These are phyloP conservation scores for Atlantisia rogersi DNA, from an alignment of 2,113 vertebrate species.

Conservation along the genomic window DNA sequence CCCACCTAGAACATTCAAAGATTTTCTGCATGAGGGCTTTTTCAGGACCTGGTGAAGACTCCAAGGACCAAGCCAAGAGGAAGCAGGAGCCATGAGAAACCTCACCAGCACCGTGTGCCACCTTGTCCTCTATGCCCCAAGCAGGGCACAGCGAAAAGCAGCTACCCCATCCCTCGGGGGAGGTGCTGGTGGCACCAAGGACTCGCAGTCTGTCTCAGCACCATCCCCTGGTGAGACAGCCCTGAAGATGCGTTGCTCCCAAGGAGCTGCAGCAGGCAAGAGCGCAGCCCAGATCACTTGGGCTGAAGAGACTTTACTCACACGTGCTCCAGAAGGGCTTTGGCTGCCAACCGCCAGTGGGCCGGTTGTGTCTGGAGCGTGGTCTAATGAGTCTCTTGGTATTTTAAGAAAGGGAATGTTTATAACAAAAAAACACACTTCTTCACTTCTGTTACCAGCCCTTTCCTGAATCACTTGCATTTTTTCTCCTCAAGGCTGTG, in stretches of 20 bases:
- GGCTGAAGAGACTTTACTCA: neutral
- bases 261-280: neutral
- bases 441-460: conserved; percentile 3
- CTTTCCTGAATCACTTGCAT: conserved; percentile 23
- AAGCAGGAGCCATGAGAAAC: neutral
- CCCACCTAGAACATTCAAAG: no score
- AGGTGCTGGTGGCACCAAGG: neutral
- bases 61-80: neutral
- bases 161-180: neutral
- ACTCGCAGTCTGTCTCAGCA: neutral
- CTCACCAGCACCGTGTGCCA: neutral
- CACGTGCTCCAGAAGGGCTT: neutral
- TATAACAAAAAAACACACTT: neutral
- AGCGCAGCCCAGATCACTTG: neutral
- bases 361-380: conserved; percentile 22
- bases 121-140: neutral
- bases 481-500: neutral
- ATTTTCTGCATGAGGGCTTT: neutral
- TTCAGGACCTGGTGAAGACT: neutral
- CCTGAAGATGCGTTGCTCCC: neutral
- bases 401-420: conserved; percentile 34
- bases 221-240: rapidly evolving
- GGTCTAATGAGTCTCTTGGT: conserved; percentile 28
- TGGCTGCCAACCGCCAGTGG: neutral
- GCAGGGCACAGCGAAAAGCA: neutral